Evolutionary conservation across 2,797 vertebrate genomes (phyloP).

Genomic region (Aeoliscus strigatus): DNA sequence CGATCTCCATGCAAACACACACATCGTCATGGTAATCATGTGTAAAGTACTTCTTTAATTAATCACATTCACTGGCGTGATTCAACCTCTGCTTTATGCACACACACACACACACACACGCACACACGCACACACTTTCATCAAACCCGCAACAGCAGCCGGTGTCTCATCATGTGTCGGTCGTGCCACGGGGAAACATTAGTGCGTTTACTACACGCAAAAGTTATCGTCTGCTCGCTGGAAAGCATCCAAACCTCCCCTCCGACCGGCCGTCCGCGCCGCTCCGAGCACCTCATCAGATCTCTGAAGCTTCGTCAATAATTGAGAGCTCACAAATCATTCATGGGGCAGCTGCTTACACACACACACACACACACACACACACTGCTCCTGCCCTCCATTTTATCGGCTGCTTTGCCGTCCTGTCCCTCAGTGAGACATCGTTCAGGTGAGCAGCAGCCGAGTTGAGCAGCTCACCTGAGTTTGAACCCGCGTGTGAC

Average conservation of each 20-base stretch:
- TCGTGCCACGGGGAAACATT: slow-evolving; percentile 35
- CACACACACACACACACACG: slow-evolving; percentile 10
- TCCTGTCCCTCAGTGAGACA: slow-evolving; percentile 13
- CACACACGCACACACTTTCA: slow-evolving; percentile 21
- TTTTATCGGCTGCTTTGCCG: slow-evolving; percentile 26
- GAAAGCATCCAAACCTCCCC: slow-evolving; percentile 29
- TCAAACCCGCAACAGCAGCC: slow-evolving; percentile 42
- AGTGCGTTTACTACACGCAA: slow-evolving; percentile 30
- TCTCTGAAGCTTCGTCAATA: slow-evolving; percentile 60
- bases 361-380: slow-evolving; percentile 9
- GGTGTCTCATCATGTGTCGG: slow-evolving; percentile 38
- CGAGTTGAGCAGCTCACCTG: slow-evolving; percentile 39
- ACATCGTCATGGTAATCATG: slow-evolving; percentile 47
- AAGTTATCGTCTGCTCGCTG: slow-evolving; percentile 25
- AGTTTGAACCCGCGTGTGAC: slow-evolving; percentile 39
- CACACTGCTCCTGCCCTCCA: slow-evolving; percentile 4
- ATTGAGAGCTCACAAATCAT: slow-evolving; percentile 68
- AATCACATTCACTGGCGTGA: slow-evolving; percentile 52
- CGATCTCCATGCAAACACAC: slow-evolving; percentile 45
- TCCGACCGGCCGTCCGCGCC: slow-evolving; percentile 13
- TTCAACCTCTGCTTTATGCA: slow-evolving; percentile 41
- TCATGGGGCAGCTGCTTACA: slow-evolving; percentile 50
- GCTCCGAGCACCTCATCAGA: slow-evolving; percentile 57
- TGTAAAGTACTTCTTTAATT: slow-evolving; percentile 61
- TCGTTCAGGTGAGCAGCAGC: slow-evolving; percentile 24